These are phyloP conservation scores for Bubo bubo DNA, from an alignment of 2,113 vertebrate species.

Conservation along the genomic window DNA sequence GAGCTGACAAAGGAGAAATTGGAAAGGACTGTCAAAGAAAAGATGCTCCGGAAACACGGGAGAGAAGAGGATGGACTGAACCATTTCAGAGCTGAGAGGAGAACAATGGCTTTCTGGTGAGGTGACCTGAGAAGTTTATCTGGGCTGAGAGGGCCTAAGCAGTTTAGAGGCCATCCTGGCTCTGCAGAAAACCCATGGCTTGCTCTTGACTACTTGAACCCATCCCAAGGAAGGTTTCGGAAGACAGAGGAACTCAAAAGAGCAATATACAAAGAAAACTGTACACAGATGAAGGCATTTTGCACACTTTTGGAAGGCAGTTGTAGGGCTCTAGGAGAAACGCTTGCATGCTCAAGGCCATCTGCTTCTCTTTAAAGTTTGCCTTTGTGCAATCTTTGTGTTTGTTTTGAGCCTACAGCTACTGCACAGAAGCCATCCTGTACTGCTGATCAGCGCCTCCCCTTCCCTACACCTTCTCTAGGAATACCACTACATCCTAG, in stretches of 20 bases:
- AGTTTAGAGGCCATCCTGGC: too few relatives aligned
- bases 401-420: background rate
- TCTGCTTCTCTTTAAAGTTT: background rate
- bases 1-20: background rate
- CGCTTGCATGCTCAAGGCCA: background rate
- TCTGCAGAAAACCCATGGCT: background rate
- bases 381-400: background rate
- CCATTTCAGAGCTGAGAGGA: background rate
- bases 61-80: background rate
- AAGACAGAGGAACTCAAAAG: background rate
- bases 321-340: background rate
- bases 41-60: background rate
- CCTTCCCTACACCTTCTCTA: background rate
- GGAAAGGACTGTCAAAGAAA: background rate
- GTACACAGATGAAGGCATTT: background rate
- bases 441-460: background rate
- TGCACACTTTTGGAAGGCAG: background rate
- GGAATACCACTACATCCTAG: background rate
- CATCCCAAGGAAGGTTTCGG: background rate
- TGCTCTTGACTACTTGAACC: background rate
- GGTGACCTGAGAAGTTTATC: background rate
- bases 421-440: accelerated
- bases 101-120: background rate
- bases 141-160: background rate
- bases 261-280: background rate